Evolutionary conservation across 2,888 invertebrate species (phyloP), one percentile per base, ranked within the genome.

Genomic region (Ophioninae sp.): DNA sequence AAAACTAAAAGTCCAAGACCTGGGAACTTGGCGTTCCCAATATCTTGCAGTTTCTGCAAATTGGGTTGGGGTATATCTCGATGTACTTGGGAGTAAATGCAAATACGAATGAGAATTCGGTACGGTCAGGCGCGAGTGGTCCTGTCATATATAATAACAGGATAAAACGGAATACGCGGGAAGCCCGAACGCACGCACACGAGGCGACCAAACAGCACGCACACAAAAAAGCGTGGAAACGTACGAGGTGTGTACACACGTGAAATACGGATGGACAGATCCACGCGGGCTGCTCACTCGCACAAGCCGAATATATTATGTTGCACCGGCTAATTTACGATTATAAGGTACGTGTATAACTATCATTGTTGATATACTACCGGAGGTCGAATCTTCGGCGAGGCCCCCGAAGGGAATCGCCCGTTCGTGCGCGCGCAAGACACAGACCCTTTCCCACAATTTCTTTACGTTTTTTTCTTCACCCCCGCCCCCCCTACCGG

Each of bases 351-450:
- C 92, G 92, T 92, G 91, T 93, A 92, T 93, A 93, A 93, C 93
- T 93, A 93, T 93, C 93, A 92, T 93, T 93, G 92, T 92, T 93
- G 93, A 93, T 93, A 92, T 93, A 93, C 92, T 92, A 91, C 92
- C 88, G 88, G 83, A 80, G 82, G 81, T 84, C 82, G 82, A 80
- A 82, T 80, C 68, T 59, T n/a, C 67, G 82, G 75, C 62, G 79
- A 79, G 79, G 73, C 75, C 79, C 79, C 81, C 75, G 81, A 81
- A 79, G 81, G 79, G 75, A 81, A 81, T 78, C 37, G 59, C 65
- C 75, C 72, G 62, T 67, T 44, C 37, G 57, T 8, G 79, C 41
- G 77, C 65, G 44, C 64, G 61, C 13, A 57, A 73, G 64, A 68
- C 70, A 70, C 62, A 70, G 37, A 57, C 44, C 44, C 44, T 44